Evolutionary conservation across 2,113 vertebrate species (phyloP), one percentile per base, ranked within the genome.

Genomic region (Spizaetus ornatus): DNA sequence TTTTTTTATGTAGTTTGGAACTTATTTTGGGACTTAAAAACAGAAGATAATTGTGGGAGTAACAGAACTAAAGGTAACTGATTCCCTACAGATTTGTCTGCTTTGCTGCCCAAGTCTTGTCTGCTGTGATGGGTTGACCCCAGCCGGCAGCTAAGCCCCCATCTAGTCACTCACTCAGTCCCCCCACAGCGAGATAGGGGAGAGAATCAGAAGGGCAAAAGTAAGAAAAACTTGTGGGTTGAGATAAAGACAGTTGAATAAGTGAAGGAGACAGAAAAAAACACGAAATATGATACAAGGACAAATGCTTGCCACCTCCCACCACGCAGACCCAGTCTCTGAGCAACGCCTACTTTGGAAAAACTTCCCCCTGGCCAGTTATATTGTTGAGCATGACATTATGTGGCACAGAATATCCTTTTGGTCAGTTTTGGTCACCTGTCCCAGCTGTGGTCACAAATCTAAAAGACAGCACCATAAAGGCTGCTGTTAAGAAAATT

Each of bases 131-230:
- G 31, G 36, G 17, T 9, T 88, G 48, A 48, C 10, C 13, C 14
- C 4, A 23, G 42, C 19, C 0, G 0, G 18, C 40, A 66, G 13
- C 36, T 56, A 19, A 56, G n/a, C 9, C 11, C 27, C 18, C 12
- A 13, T 66, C 7, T 76, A 38, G 40, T 42, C 34, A 66, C 16
- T 32, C 45, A 29, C 11, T 81, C n/a, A 17, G 14, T 42, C n/a
- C 25, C 11, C 25, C 53, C 55, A 31, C 52, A 82, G 32, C 0
- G 0, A 20, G 9, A 45, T 36, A 4, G 5, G 18, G 15, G 19
- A 45, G 20, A 78, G 21, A 81, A 88, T 61, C 40, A 73, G 34
- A 88, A 85, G 10, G 27, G 26, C 9, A 88, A 53, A 78, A 78
- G 59, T 36, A 72, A 82, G 34, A 85, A 40, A 85, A 85, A 26